phyloP scores from a whole-genome alignment of 2,888 invertebrate species.

The Erebia epiphron region DNA sequence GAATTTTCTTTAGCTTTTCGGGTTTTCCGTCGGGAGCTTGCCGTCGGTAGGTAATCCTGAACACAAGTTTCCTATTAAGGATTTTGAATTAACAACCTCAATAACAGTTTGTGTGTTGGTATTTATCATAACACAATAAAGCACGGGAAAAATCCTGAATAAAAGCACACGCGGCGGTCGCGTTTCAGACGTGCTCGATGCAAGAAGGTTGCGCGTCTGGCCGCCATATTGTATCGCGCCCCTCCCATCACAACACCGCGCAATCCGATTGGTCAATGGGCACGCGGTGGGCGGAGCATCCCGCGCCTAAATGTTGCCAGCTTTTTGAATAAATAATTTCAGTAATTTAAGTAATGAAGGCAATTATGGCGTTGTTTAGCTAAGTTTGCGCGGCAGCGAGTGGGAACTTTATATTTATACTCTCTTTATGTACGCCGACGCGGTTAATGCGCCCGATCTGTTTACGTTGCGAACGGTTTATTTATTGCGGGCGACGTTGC shows the following conservation, averaged over 20 bases:
- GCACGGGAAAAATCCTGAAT: conserved; percentile 36
- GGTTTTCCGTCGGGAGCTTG: conserved; percentile 23
- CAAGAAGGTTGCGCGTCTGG: conserved; percentile 49
- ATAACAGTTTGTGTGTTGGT: background rate
- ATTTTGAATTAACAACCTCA: background rate
- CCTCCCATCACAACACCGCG: conserved; percentile 59
- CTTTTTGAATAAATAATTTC: conserved; percentile 84
- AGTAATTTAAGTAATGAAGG: conserved; percentile 84
- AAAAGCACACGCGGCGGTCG: conserved; percentile 44
- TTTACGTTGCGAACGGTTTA: conserved; percentile 77
- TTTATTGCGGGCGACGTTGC: conserved; percentile 78
- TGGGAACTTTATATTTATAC: conserved; percentile 83
- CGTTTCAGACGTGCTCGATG: conserved; percentile 44
- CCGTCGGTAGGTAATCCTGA: conserved; percentile 22
- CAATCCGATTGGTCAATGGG: conserved; percentile 59
- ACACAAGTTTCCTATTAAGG: background rate
- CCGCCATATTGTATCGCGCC: conserved; percentile 77
- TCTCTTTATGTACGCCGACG: conserved; percentile 82
- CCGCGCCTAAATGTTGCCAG: conserved; percentile 78
- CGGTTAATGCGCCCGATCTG: conserved; percentile 82
- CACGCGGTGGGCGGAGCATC: conserved; percentile 58
- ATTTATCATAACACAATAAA: conserved; percentile 60
- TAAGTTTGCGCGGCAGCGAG: conserved; percentile 81
- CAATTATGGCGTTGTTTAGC: conserved; percentile 84
- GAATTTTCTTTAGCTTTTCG: background rate